Percentiles rank a stretch among this genome's conserved stretches.
phyloP scores from a whole-genome alignment of 1,140 invertebrate genomes.

The Diplogasteroides magnus region DNA sequence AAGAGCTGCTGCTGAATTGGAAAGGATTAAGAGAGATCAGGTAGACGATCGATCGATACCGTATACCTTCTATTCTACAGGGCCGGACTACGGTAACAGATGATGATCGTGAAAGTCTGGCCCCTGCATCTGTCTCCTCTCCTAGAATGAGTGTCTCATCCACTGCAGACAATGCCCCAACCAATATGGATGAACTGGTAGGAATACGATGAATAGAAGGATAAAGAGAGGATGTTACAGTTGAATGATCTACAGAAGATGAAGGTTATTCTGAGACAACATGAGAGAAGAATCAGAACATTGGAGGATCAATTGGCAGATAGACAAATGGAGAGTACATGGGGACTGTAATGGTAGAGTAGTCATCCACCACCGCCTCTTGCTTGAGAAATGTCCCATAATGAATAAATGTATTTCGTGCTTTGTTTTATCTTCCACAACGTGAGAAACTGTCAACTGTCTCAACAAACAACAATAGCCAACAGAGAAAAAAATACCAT shows the following conservation, averaged over 20 bases:
- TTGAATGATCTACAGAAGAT: slow-evolving; percentile 79
- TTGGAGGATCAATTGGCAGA: slow-evolving; percentile 63
- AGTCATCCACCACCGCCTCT: no score
- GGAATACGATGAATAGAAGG: not conserved
- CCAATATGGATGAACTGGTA: not conserved
- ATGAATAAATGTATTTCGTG: no score
- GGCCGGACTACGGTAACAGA: no score
- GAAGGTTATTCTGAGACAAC: slow-evolving; percentile 85
- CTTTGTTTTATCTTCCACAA: no score
- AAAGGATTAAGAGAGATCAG: slow-evolving; percentile 48
- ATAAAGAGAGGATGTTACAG: slow-evolving; percentile 55
- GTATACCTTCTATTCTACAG: no score
- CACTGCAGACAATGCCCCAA: not conserved
- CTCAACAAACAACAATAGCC: no score
- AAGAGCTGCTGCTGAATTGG: slow-evolving; percentile 47
- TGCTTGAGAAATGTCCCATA: no score
- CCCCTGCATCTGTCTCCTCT: not conserved
- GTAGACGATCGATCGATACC: slow-evolving; percentile 24
- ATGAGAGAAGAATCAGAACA: slow-evolving; percentile 78
- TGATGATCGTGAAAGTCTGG: not conserved
- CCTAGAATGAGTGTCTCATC: slow-evolving; percentile 1
- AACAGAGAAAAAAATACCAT: no score
- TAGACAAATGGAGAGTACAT: slow-evolving; percentile 40
- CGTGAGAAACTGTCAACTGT: no score
- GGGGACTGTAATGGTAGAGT: slow-evolving; percentile 32